Base-by-base conservation (phyloP, 2,113 vertebrate genomes). In the Atherinomorus stipes region DNA sequence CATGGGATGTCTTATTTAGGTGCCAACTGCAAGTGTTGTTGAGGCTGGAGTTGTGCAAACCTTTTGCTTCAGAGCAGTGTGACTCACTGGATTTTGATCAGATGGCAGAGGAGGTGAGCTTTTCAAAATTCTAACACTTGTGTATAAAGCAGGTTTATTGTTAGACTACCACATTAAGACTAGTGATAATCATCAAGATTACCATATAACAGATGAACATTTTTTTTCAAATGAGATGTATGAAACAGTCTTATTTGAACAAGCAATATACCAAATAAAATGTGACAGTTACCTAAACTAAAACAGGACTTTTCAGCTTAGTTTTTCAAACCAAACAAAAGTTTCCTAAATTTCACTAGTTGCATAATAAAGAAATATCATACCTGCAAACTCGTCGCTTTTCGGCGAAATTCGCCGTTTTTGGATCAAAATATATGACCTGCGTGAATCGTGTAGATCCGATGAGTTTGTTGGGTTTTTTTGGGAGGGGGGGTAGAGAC, bases 11-110 rank as follows among this genome's bases (percentile, higher is more conserved):
- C 23, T 63, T 11, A 13, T 69, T 7, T 52, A 99, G 98, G 88
- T 99, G 96, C 78, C 94, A 93, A 81, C 91, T 98, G 12, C 98
- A 99, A 84, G 95, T 95, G 0, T 82, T 96, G 77, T 78, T 99
- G 40, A 95, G 95, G 73, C 84, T 99, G 65, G 96, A 98, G 89
- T 63, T 97, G 67, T 97, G 95, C 78, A 88, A 90, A 54, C 94
- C 94, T 76, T 92, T 91, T 62, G 90, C 95, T 31, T 87, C 80
- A 0, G 9, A 93, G 11, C 90, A 91, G 22, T 87, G 83, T 3
- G 91, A 79, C 5, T 0, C 52, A 13, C 90, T 93, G 1, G 88
- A 95, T 53, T 64, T 88, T 80, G 96, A 97, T 28, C 91, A 94
- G 60, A 84, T 95, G 26, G 90, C 95, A 34, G 96, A 97, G 81